These are phyloP conservation scores for Serinus canaria DNA, from an alignment of 2,113 vertebrate species.

Conservation along the genomic window DNA sequence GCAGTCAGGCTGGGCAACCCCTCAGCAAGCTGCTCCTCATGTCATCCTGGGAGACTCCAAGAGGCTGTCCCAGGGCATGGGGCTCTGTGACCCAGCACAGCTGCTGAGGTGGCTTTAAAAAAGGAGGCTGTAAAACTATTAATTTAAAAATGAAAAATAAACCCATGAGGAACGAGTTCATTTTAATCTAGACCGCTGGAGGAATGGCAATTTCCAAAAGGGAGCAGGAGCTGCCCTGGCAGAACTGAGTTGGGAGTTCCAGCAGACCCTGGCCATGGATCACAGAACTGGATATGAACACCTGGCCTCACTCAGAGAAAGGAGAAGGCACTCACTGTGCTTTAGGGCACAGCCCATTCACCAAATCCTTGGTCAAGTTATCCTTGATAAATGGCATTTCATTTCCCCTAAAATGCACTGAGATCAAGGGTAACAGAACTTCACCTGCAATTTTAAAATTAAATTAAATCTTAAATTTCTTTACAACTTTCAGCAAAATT, in stretches of 20 bases:
- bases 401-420: background rate
- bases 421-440: background rate
- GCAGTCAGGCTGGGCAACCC: fast-evolving
- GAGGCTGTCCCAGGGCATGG: fast-evolving
- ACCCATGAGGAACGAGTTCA: background rate
- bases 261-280: background rate
- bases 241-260: background rate
- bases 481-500: background rate
- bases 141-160: background rate
- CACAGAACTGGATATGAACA: background rate
- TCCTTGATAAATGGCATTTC: background rate
- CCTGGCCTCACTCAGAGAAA: fast-evolving
- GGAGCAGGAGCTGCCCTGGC: background rate
- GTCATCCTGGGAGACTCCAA: fast-evolving
- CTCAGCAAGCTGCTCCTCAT: background rate
- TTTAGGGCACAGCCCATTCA: background rate
- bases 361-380: background rate
- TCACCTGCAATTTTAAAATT: background rate
- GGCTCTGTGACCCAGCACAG: no score
- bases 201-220: background rate
- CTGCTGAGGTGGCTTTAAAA: background rate
- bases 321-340: background rate
- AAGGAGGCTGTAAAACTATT: fast-evolving
- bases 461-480: background rate
- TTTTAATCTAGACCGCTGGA: background rate